Conservation (phyloP, 1,140 invertebrate genomes). For the Argopecten irradians region DNA sequence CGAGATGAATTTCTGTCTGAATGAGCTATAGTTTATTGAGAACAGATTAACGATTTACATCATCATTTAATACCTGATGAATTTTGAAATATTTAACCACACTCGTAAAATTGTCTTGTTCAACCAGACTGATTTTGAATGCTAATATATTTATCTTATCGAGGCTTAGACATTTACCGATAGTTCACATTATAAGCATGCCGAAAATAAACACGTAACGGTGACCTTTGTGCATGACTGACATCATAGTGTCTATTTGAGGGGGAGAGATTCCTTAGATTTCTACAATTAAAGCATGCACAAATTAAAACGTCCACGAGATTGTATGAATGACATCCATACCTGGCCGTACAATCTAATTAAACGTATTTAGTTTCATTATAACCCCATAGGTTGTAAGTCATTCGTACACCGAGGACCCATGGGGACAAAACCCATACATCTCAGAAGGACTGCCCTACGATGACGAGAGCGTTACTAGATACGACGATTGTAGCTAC, state of each 20-base stretch:
- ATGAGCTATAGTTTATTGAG: too few species aligned
- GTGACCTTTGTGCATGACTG: too few species aligned
- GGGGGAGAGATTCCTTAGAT: not conserved
- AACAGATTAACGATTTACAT: too few species aligned
- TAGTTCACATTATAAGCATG: too few species aligned
- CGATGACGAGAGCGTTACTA: not conserved
- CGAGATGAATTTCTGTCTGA: too few species aligned
- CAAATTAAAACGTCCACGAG: not conserved
- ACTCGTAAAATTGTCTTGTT: too few species aligned
- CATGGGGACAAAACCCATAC: not conserved
- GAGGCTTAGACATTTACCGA: too few species aligned
- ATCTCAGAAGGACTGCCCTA: not conserved
- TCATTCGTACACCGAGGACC: not conserved
- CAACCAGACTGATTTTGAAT: too few species aligned
- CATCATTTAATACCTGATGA: too few species aligned
- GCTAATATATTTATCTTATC: too few species aligned
- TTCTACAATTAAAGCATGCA: not conserved
- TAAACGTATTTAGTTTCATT: slow-evolving; percentile 12
- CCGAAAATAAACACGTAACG: too few species aligned
- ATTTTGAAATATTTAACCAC: too few species aligned
- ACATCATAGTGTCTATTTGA: not conserved
- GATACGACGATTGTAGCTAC: not conserved
- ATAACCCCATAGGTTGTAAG: not conserved
- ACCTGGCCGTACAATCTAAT: not conserved
- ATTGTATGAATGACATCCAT: slow-evolving; percentile 16